Conservation (phyloP, 2,113 vertebrate species). For the Archocentrus centrarchus region DNA sequence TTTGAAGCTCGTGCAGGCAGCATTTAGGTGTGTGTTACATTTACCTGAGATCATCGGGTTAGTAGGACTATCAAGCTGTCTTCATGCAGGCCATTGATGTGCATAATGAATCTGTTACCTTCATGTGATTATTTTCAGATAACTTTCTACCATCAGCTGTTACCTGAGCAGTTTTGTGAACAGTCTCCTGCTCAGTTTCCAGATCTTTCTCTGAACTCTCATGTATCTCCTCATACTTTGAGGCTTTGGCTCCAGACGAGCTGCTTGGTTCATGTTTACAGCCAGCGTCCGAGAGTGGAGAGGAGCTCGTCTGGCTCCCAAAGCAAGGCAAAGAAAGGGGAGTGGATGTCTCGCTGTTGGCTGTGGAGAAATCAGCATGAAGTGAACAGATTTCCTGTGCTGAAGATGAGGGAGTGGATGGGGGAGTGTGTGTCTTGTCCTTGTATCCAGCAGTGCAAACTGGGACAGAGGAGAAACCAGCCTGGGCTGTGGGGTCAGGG, state of each 20-base stretch:
- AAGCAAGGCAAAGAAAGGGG: background rate
- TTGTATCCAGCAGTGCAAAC: conserved; percentile 54
- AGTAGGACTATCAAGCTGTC: background rate
- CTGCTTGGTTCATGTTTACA: background rate
- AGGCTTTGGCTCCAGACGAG: background rate
- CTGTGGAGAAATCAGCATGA: background rate
- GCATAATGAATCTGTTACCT: conserved; percentile 37
- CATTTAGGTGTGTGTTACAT: background rate
- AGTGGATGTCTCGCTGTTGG: background rate
- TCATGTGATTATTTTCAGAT: conserved; percentile 6
- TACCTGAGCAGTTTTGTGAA: background rate
- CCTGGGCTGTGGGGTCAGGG: conserved; percentile 81
- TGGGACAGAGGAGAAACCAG: conserved; percentile 76
- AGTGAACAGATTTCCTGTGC: background rate
- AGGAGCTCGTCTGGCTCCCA: background rate
- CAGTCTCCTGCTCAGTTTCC: background rate
- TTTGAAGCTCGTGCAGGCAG: background rate
- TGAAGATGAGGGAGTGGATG: background rate
- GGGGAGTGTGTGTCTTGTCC: conserved; percentile 1
- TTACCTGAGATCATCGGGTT: background rate
- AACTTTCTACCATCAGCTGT: background rate
- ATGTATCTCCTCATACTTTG: background rate
- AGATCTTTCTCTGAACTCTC: background rate
- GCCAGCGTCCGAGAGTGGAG: background rate
- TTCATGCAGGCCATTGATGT: background rate